Conservation (phyloP, 2,888 invertebrate genomes). For the Petrophora chlorosata region DNA sequence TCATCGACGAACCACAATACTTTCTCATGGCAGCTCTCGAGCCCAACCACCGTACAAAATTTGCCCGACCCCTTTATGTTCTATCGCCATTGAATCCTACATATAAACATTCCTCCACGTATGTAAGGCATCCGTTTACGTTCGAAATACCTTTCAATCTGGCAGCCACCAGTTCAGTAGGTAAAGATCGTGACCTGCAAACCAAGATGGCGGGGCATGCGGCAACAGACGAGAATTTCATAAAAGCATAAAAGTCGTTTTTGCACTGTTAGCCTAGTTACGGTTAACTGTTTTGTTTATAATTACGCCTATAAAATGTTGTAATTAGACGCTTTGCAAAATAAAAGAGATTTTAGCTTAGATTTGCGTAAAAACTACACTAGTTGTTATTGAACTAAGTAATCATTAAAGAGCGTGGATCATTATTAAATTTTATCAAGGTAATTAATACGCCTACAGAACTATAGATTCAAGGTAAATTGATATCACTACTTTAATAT, state of each 20-base stretch:
- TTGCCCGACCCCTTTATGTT: no score
- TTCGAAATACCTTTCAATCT: background rate
- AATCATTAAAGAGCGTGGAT: no score
- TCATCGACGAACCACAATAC: no score
- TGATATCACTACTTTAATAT: no score
- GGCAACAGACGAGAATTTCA: conserved; percentile 10
- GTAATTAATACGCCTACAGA: no score
- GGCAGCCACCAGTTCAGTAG: conserved; percentile 7
- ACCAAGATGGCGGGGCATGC: background rate
- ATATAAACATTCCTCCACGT: conserved; percentile 8
- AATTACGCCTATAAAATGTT: conserved; percentile 24
- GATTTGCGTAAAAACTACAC: conserved; percentile 11
- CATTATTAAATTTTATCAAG: no score
- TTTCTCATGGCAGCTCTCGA: no score
- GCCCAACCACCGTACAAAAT: no score
- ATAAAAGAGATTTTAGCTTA: conserved; percentile 1
- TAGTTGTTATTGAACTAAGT: background rate
- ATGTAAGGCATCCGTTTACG: conserved; percentile 1
- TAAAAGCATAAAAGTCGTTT: conserved; percentile 28
- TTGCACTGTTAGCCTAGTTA: conserved; percentile 28
- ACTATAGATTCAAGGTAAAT: no score
- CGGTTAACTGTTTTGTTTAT: conserved; percentile 21
- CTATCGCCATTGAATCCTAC: no score
- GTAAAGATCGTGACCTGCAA: conserved; percentile 17
- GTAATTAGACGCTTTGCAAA: conserved; percentile 25